Conservation (phyloP, 1,140 invertebrate genomes). For the Aphelenchoides besseyi region DNA sequence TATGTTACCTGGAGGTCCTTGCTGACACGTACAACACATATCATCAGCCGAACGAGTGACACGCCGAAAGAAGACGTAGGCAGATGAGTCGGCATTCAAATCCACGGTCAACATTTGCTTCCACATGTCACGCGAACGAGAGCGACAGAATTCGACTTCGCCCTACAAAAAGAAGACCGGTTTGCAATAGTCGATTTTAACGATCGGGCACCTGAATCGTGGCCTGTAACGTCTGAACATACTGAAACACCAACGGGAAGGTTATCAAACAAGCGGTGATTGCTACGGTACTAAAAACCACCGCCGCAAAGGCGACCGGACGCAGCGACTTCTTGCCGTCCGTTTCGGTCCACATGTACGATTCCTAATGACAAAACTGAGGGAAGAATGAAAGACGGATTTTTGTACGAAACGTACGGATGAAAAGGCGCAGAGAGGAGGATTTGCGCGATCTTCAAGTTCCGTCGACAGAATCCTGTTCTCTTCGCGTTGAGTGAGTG, state of each 20-base stretch:
- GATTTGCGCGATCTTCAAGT: too few relatives aligned
- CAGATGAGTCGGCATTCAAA: constrained; percentile 30
- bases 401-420: too few relatives aligned
- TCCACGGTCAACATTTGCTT: constrained; percentile 60
- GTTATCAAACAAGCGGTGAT: constrained; percentile 60
- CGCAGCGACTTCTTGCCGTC: constrained; percentile 49
- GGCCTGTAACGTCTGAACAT: constrained; percentile 60
- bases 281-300: constrained; percentile 62
- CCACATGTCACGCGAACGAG: constrained; percentile 60
- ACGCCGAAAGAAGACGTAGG: constrained; percentile 46
- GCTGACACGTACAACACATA: constrained; percentile 61
- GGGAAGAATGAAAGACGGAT: too few relatives aligned
- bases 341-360: neutral
- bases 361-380: neutral
- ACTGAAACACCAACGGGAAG: constrained; percentile 62
- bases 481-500: too few relatives aligned
- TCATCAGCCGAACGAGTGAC: constrained; percentile 53
- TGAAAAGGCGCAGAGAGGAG: too few relatives aligned
- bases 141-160: constrained; percentile 62
- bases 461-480: too few relatives aligned
- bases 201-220: constrained; percentile 49
- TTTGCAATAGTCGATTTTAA: neutral
- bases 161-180: constrained; percentile 50
- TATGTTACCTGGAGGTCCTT: constrained; percentile 55
- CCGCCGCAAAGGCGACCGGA: constrained; percentile 57